Evolutionary conservation across 2,113 vertebrate genomes (phyloP).

Genomic region (Vireo altiloquus): DNA sequence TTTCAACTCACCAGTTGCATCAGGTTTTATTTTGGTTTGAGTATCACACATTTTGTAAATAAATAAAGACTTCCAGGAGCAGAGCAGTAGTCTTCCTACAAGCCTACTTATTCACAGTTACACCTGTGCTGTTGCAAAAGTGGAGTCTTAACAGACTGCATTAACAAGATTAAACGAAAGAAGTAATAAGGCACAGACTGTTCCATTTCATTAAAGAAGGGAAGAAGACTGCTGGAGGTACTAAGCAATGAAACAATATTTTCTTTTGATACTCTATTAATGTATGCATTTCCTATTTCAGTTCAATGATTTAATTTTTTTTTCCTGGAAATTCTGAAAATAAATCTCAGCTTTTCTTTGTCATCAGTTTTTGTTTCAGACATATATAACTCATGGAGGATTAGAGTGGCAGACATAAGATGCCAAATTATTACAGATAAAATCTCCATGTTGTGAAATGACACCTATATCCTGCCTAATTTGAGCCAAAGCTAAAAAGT

Average conservation of each 20-base stretch:
- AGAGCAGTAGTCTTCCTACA: conserved; percentile 43
- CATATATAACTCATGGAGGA: background rate
- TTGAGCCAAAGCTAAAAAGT: background rate
- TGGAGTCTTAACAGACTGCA: conserved; percentile 68
- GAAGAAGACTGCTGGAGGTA: conserved; percentile 47
- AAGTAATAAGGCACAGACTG: conserved; percentile 73
- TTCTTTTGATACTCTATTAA: background rate
- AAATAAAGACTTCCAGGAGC: conserved; percentile 40
- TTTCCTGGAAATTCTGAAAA: background rate
- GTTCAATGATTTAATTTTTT: background rate
- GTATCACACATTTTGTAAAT: conserved; percentile 70
- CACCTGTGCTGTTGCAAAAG: conserved; percentile 63
- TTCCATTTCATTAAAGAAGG: conserved; percentile 74
- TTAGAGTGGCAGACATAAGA: background rate
- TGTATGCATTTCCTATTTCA: background rate
- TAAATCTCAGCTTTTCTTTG: background rate
- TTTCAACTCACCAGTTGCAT: conserved; percentile 77
- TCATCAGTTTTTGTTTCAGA: background rate
- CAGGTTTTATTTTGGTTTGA: conserved; percentile 78
- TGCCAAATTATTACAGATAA: background rate
- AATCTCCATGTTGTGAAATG: background rate
- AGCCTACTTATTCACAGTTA: conserved; percentile 26
- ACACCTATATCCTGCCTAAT: background rate
- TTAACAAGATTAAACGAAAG: conserved; percentile 82
- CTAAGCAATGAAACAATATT: background rate